A percentile compares a stretch with the other conserved stretches of the same genome.
Evolutionary conservation across 2,888 invertebrate genomes (phyloP).

Genomic region (Drosophila recens): DNA sequence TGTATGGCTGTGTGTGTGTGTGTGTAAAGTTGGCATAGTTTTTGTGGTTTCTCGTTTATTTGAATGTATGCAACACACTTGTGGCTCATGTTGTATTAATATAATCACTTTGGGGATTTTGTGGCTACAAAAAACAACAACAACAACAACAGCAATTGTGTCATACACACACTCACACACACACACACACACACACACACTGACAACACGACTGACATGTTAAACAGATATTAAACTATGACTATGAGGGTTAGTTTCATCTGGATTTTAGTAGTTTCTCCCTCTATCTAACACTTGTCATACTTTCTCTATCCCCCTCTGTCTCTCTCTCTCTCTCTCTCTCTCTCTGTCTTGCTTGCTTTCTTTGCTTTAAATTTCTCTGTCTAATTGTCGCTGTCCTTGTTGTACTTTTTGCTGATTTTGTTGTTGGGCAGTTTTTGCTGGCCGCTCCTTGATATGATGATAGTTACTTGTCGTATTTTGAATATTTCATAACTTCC

Average conservation of each 20-base stretch:
- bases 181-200: not conserved
- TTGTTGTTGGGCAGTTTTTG: constrained; percentile 42
- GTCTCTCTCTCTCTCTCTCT: not conserved
- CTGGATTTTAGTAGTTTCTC: constrained; percentile 39
- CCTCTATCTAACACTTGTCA: not conserved
- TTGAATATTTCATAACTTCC: constrained; percentile 54
- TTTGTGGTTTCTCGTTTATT: constrained; percentile 56
- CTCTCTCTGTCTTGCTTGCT: not conserved
- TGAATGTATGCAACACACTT: constrained; percentile 72
- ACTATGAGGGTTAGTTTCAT: constrained; percentile 59
- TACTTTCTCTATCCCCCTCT: not conserved
- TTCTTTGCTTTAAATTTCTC: not conserved
- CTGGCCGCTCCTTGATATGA: constrained; percentile 63
- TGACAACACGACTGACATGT: constrained; percentile 64
- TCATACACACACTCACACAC: not conserved
- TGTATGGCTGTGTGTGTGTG: constrained; percentile 26
- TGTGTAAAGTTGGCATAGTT: constrained; percentile 54
- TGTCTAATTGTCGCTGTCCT: constrained; percentile 23
- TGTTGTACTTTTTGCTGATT: constrained; percentile 4
- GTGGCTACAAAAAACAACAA: constrained; percentile 46
- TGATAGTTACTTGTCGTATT: constrained; percentile 67
- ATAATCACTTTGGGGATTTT: constrained; percentile 81
- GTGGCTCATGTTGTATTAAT: constrained; percentile 80
- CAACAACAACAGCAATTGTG: constrained; percentile 32
- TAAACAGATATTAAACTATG: constrained; percentile 78